Base-by-base conservation (phyloP, 2,888 invertebrate species). In the Mesopsocus fuscifrons region DNA sequence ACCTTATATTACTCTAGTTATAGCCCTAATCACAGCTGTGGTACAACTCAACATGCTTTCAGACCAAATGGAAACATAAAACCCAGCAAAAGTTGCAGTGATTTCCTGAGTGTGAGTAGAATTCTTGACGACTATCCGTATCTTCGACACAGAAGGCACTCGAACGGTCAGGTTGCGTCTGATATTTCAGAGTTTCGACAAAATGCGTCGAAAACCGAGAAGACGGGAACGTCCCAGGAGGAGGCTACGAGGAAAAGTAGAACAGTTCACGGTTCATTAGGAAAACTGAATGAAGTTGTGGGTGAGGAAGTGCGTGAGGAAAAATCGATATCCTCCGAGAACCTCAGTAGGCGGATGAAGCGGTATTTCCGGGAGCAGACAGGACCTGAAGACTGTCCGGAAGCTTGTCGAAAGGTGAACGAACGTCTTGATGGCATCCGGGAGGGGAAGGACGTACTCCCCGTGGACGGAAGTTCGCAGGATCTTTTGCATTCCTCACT, bases 401-500 rank as follows among this genome's bases (percentile, higher is more conserved):
- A 38, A 5, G 38, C 20, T 17, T 38, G 38, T 18, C 17, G 38
- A 21, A 38, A 20, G 20, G 38, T 38, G 16, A 38, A 4, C 33
- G 33, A 33, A 17, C 16, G 17, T 33, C 15, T 33, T 33, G 33
- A 9, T 5, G 3, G 17, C 4, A 5, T 33, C 33, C 15, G 3
- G 17, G 38, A 15, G 5, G 17, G 20, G 16, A 38, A 18, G 11
- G 38, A 38, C 17, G n/a, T 20, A 6, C 13, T 17, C 3, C 20
- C 17, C 15, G 38, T 38, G 9, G 38, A 38, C 15, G 20, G n/a
- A n/a, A 21, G 20, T 18, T 60, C 63, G 40, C 69, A 69, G 42
- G 67, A 62, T 49, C 58, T 58, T 32, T 51, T 61, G 44, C 61
- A 70, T 49, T 71, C 73, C 11, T 71, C 77, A 0, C 48, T 48